phyloP scores from a whole-genome alignment of 2,797 vertebrate genomes.

The Peromyscus eremicus region DNA sequence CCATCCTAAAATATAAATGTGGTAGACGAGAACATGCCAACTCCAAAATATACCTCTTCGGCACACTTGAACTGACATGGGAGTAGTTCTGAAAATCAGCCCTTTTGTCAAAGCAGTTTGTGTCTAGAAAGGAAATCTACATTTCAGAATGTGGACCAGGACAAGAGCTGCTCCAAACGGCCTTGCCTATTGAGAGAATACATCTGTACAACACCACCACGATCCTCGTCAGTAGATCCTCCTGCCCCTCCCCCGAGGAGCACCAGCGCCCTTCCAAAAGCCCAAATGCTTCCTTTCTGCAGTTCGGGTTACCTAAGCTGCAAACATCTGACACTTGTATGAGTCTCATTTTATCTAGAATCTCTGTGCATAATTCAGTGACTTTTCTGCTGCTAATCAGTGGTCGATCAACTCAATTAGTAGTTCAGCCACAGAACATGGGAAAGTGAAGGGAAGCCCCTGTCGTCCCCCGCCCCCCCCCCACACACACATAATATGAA shows the following conservation, averaged over 20 bases:
- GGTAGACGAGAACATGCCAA: neutral
- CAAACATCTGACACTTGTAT: neutral
- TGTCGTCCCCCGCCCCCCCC: too few relatives aligned
- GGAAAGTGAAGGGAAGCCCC: neutral
- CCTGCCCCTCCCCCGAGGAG: too few relatives aligned
- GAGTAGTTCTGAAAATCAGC: neutral
- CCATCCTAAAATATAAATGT: neutral
- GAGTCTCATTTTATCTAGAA: neutral
- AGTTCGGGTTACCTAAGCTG: too few relatives aligned
- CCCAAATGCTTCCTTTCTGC: neutral
- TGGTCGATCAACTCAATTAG: neutral
- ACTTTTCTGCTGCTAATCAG: neutral
- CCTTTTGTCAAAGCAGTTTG: neutral
- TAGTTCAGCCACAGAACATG: neutral
- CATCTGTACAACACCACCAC: too few relatives aligned
- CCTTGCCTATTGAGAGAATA: neutral
- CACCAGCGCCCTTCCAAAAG: neutral
- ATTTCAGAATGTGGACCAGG: neutral
- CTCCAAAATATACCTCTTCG: neutral
- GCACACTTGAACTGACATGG: neutral
- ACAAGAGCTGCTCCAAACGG: neutral
- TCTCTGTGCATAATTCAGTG: neutral
- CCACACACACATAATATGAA: neutral
- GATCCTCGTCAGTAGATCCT: too few relatives aligned
- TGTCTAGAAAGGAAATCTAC: neutral